Base-by-base conservation (phyloP, 2,888 invertebrate genomes). In the Julus scanicus region DNA sequence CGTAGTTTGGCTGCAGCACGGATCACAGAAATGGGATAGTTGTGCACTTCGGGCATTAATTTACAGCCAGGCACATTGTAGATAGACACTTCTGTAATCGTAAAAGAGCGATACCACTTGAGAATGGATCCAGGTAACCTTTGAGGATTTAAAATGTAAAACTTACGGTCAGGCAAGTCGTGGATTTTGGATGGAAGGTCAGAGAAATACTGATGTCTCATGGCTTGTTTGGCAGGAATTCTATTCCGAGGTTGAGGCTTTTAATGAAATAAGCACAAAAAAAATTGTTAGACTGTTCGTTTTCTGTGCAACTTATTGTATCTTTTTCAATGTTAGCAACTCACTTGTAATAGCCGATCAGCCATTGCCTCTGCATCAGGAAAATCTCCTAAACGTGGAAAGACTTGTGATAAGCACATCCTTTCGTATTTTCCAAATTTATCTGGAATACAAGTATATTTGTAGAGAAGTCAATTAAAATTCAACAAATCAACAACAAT, bases 41-140 rank as follows among this genome's bases (percentile, higher is more conserved):
- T 88, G 88, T 88, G 86, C 40, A 63, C 17, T 93, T 98, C 98
- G 88, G 96, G 95, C 92, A 95, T 95, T 92, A 97, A 93, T 93
- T 95, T 95, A 91, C 98, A 95, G 91, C 98, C 98, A 93, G 98
- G 97, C 92, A 98, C 97, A 91, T 96, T 97, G 94, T 97, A 98
- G 94, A 99, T 97, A 91, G 98, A 98, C 92, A 97, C 95, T 93
- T 97, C 98, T 98, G 95, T 83, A 95, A 95, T 93, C 93, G 91
- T 90, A 91, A 91, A 90, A 39, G 17, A 87, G 63, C 1, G n/a
- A 86, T n/a, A 20, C 86, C 3, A 13, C 37, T 40, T n/a, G 86
- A 86, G 6, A 87, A 53, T 37, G 20, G 13, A 44, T 44, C 20
- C 17, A 84, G 83, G 20, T 37, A 88, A 15, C 20, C 4, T 37